Percentiles rank a stretch among this genome's conserved stretches.
Conservation (phyloP, 2,888 invertebrate genomes). For the Pyrrhosoma nymphula region DNA sequence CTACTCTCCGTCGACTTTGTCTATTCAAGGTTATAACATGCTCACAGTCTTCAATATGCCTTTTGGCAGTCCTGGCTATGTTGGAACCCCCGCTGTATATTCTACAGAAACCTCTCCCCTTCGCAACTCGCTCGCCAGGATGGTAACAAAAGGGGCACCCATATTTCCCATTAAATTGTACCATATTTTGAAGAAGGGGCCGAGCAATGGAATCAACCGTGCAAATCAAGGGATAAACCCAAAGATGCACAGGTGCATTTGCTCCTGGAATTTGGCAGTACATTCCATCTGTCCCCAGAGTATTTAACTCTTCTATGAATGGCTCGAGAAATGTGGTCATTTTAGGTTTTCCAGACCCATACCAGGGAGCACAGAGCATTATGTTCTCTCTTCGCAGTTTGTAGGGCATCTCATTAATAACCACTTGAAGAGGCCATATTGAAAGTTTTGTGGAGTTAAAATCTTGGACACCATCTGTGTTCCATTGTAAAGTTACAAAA, state of each 20-base stretch:
- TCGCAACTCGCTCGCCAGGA: slow-evolving; percentile 68
- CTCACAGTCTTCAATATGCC: too few species aligned
- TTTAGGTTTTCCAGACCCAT: slow-evolving; percentile 46
- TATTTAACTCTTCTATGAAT: slow-evolving; percentile 69
- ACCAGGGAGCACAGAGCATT: slow-evolving; percentile 69
- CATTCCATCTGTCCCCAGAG: slow-evolving; percentile 68
- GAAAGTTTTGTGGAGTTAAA: slow-evolving; percentile 70
- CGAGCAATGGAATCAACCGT: slow-evolving; percentile 69
- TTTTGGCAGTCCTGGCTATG: too few species aligned
- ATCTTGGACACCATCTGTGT: slow-evolving; percentile 70
- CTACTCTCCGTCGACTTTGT: too few species aligned
- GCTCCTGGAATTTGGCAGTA: slow-evolving; percentile 13
- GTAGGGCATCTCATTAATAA: slow-evolving; percentile 70
- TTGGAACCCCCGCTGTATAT: slow-evolving; percentile 13
- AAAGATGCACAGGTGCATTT: slow-evolving; percentile 11
- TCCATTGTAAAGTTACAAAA: slow-evolving; percentile 23
- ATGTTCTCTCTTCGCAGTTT: slow-evolving; percentile 69
- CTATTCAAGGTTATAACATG: too few species aligned
- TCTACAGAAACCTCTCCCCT: slow-evolving; percentile 66
- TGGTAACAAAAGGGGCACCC: slow-evolving; percentile 70
- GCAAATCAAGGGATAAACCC: slow-evolving; percentile 68
- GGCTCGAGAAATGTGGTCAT: slow-evolving; percentile 40
- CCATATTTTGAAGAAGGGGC: too few species aligned
- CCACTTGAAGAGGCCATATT: slow-evolving; percentile 70
- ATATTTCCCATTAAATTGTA: slow-evolving; percentile 69